A percentile compares a stretch with the other conserved stretches of the same genome.
These are phyloP conservation scores for Plecturocebus donacophilus DNA, from an alignment of 2,113 vertebrate species.

Conservation along the genomic window DNA sequence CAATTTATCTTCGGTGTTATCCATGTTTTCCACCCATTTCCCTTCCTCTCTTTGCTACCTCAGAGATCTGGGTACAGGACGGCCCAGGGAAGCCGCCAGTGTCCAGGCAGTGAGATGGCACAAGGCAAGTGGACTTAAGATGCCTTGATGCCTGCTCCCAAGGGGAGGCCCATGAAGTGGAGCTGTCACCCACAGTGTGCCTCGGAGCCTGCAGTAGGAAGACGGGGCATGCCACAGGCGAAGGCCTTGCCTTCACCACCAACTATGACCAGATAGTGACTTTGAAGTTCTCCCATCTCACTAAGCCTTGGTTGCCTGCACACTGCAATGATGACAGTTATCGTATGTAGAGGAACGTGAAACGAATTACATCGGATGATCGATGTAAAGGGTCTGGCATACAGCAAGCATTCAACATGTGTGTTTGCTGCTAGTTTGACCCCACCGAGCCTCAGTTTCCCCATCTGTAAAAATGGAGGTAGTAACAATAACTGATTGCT, in stretches of 20 bases:
- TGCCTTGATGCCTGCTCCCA: accelerated
- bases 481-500: not conserved
- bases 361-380: not conserved
- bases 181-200: not conserved
- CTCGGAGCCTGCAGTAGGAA: not conserved
- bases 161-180: not conserved
- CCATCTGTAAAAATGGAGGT: not conserved
- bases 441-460: not conserved
- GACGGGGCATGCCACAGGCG: accelerated
- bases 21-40: not conserved
- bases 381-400: too few species aligned
- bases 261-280: not conserved
- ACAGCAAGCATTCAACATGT: accelerated
- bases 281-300: not conserved
- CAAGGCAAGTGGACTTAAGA: not conserved
- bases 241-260: not conserved
- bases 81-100: not conserved
- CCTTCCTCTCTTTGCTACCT: not conserved
- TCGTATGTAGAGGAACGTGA: not conserved
- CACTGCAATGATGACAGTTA: not conserved
- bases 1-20: not conserved
- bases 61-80: not conserved
- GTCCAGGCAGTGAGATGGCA: not conserved
- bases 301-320: not conserved
- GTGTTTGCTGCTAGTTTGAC: not conserved